Evolutionary conservation across 2,888 invertebrate species (phyloP).

Genomic region (Magallana nippona): DNA sequence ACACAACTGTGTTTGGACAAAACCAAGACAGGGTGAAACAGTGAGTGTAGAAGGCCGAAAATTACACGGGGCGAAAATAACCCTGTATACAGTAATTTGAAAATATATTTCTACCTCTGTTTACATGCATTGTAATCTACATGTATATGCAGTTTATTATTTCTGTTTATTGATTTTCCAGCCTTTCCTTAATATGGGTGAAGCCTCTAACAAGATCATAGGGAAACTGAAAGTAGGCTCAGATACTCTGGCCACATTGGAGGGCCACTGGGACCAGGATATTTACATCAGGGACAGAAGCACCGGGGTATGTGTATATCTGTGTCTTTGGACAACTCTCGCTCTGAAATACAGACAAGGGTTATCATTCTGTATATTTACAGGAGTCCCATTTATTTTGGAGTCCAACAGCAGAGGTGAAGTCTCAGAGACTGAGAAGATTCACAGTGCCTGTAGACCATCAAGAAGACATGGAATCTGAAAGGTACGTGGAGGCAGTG

Average conservation of each 20-base stretch:
- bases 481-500: conserved; percentile 81
- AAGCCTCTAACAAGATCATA: conserved; percentile 90
- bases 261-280: conserved; percentile 95
- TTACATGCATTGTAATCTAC: not conserved
- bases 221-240: conserved; percentile 93
- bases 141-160: not conserved
- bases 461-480: conserved; percentile 91
- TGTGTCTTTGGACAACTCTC: no score
- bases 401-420: conserved; percentile 86
- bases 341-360: no score
- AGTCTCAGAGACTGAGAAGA: conserved; percentile 87
- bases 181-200: conserved; percentile 93
- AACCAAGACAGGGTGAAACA: no score
- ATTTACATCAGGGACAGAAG: conserved; percentile 91
- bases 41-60: no score
- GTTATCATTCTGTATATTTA: conserved; percentile 43
- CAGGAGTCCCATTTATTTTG: conserved; percentile 82
- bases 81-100: no score
- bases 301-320: conserved; percentile 84
- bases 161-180: conserved; percentile 78
- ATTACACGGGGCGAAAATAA: no score
- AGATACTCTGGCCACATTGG: conserved; percentile 91
- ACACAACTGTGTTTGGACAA: no score
- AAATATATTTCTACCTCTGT: not conserved
- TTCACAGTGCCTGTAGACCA: conserved; percentile 89